Base-by-base conservation (phyloP, 2,113 vertebrate genomes). In the Cyphomyrus discorhynchus region DNA sequence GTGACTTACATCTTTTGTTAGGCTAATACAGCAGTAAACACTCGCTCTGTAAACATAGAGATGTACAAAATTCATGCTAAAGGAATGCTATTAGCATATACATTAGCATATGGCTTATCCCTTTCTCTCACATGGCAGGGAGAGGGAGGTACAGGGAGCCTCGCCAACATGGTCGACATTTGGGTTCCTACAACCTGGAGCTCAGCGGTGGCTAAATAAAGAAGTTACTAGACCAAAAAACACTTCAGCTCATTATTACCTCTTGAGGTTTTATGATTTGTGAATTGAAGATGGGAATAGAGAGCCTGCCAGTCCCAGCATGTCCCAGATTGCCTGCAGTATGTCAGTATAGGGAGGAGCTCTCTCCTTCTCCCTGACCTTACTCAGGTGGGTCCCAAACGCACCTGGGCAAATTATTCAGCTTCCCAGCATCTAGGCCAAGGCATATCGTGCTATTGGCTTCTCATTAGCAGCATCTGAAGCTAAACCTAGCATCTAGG, bases 251-350 rank as follows among this genome's bases (percentile, higher is more conserved):
- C 85, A 87, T 87, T 87, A 87, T 53, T 15, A 87, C 47, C 85
- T 53, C 49, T n/a, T 35, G 85, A 87, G 49, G 85, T 53, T 52
- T 53, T 87, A 87, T 87, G n/a, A 87, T 56, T 53, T 87, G 17
- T 50, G 85, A 87, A 35, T 53, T 53, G 50, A 87, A 35, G 85
- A 39, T 47, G 47, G 85, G n/a, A 87, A 56, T 53, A 87, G 85
- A 87, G 49, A 47, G 50, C 15, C n/a, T 84, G 82, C 82, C 24
- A 47, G 82, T 47, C 82, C 19, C 82, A 47, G 82, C 82, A 47
- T 84, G 82, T n/a, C 82, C 82, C 39, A 47, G 45, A 84, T 45
- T 84, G 21, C 39, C 82, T 84, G 45, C 45, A 84, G 39, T 47
- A 47, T 84, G 21, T 84, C 46, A 24, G 82, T 47, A 42, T 47